Conservation (phyloP, 2,797 vertebrate genomes). For the Malacoraja senta region DNA sequence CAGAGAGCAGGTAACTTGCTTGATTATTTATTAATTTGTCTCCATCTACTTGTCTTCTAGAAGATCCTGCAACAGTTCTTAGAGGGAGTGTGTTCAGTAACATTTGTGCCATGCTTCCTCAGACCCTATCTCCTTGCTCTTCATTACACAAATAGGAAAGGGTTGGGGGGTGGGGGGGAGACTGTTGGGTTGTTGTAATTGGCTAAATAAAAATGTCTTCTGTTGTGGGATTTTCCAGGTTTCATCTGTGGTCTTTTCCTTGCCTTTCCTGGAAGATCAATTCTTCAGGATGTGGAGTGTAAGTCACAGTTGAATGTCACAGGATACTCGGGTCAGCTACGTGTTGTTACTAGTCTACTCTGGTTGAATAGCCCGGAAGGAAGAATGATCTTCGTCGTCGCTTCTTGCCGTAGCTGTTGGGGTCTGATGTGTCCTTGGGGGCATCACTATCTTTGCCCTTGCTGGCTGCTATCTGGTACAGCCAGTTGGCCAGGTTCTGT, state of each 20-base stretch:
- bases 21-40: not conserved
- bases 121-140: not conserved
- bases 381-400: not conserved
- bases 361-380: too few species aligned
- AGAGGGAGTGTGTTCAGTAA: not conserved
- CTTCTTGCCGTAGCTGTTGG: not conserved
- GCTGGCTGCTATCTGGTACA: not conserved
- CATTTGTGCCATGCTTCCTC: not conserved
- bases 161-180: too few species aligned
- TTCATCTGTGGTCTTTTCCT: too few species aligned
- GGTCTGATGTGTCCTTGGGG: not conserved
- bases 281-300: not conserved
- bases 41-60: not conserved
- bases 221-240: too few species aligned
- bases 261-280: not conserved
- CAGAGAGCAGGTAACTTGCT: not conserved
- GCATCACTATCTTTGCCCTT: not conserved
- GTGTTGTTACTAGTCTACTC: too few species aligned
- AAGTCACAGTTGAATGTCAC: not conserved
- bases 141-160: not conserved
- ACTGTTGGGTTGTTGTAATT: not conserved
- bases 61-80: not conserved
- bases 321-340: not conserved
- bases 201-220: not conserved
- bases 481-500: constrained; percentile 16